phyloP scores from a whole-genome alignment of 1,140 invertebrate genomes.

The Trypoxylus dichotomus region DNA sequence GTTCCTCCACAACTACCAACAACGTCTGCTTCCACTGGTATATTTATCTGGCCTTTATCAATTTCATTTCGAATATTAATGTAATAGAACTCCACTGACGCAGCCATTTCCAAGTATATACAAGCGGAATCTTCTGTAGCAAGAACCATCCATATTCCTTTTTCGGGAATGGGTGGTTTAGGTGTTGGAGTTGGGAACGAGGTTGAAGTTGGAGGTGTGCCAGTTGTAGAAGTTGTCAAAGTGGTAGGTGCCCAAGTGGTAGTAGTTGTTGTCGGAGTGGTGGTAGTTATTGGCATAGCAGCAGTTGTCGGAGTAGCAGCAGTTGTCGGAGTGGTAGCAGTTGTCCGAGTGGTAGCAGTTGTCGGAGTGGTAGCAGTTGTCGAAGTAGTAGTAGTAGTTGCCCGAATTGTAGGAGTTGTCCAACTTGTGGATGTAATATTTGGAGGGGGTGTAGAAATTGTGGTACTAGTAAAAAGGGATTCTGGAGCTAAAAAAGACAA shows the following conservation, averaged over 20 bases:
- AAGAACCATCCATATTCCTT: slow-evolving; percentile 56
- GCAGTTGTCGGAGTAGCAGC: neutral
- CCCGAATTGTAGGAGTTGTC: neutral
- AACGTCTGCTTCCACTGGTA: neutral
- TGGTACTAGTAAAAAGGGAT: too few species aligned
- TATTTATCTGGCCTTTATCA: neutral
- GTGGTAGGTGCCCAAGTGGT: slow-evolving; percentile 34
- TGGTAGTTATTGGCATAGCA: slow-evolving; percentile 1
- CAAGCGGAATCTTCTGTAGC: slow-evolving; percentile 57
- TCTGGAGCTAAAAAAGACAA: too few species aligned
- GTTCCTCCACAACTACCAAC: neutral
- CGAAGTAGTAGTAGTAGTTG: slow-evolving; percentile 1
- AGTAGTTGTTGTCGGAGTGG: slow-evolving; percentile 31
- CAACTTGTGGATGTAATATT: neutral
- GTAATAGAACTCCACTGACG: slow-evolving; percentile 64
- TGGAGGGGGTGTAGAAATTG: neutral
- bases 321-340: neutral
- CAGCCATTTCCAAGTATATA: slow-evolving; percentile 64
- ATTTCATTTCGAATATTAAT: slow-evolving; percentile 28
- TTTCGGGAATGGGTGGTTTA: slow-evolving; percentile 40
- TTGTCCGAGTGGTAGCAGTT: neutral
- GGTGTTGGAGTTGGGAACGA: neutral
- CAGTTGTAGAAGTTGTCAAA: slow-evolving; percentile 45
- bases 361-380: slow-evolving; percentile 29
- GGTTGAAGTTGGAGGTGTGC: slow-evolving; percentile 38